A percentile compares a stretch with the other conserved stretches of the same genome.
Evolutionary conservation across 2,888 invertebrate species (phyloP).

Genomic region (Tachina grossa): DNA sequence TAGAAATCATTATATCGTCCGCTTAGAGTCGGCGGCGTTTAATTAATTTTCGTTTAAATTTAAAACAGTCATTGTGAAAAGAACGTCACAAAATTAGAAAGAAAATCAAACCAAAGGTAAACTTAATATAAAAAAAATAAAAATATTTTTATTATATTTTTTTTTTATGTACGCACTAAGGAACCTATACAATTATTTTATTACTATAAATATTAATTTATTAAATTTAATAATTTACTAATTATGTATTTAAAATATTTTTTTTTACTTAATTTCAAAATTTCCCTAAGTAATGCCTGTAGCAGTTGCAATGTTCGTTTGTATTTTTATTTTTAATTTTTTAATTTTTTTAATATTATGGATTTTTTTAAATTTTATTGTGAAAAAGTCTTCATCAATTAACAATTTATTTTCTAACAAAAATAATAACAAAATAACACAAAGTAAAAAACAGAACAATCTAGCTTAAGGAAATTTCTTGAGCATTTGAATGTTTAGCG

Average conservation of each 20-base stretch:
- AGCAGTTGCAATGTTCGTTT: constrained; percentile 64
- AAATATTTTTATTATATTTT: no score
- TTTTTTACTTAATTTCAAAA: constrained; percentile 31
- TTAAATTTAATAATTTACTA: constrained; percentile 3
- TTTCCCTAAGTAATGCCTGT: constrained; percentile 70
- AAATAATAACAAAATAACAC: neutral
- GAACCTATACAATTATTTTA: no score
- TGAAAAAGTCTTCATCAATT: constrained; percentile 60
- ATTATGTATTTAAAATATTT: constrained; percentile 12
- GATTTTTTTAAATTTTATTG: constrained; percentile 40
- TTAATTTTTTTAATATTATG: constrained; percentile 30
- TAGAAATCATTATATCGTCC: no score
- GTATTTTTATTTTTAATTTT: neutral
- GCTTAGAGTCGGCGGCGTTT: no score
- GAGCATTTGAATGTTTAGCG: constrained; percentile 72
- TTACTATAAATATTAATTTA: constrained; percentile 4
- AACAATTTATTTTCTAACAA: constrained; percentile 7
- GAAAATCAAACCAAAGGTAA: no score
- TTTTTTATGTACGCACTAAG: no score
- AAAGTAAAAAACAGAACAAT: constrained; percentile 35
- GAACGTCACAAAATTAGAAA: no score
- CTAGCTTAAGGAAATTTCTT: constrained; percentile 78
- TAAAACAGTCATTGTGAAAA: no score
- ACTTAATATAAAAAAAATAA: no score
- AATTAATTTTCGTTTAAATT: no score